These are phyloP conservation scores for Solenopsis invicta DNA, from an alignment of 1,140 invertebrate genomes.

Conservation along the genomic window DNA sequence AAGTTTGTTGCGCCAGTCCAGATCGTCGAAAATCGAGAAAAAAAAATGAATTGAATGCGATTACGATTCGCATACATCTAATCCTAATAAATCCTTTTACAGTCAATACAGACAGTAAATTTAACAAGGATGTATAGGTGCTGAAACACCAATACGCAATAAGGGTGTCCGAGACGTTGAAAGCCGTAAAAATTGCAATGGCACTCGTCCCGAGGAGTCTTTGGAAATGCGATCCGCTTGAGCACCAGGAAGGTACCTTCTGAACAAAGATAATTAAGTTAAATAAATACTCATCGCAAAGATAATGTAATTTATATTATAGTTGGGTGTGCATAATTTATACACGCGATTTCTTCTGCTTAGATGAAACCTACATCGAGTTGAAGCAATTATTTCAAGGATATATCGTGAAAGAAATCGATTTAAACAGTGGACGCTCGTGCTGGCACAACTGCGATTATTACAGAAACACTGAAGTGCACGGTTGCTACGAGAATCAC, in stretches of 20 bases:
- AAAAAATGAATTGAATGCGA: background rate
- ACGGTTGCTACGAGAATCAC: constrained; percentile 91
- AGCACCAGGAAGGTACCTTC: constrained; percentile 88
- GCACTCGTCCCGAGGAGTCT: constrained; percentile 89
- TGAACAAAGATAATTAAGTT: constrained; percentile 9
- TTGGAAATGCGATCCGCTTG: constrained; percentile 92
- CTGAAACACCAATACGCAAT: constrained; percentile 89
- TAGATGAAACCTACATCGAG: constrained; percentile 91
- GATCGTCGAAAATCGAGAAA: background rate
- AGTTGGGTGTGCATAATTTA: background rate
- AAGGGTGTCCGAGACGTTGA: constrained; percentile 89
- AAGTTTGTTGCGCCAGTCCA: background rate
- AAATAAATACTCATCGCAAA: background rate
- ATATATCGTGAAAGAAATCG: constrained; percentile 95
- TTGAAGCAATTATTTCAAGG: constrained; percentile 94
- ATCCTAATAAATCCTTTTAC: constrained; percentile 22
- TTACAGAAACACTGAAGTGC: constrained; percentile 90
- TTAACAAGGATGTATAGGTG: constrained; percentile 89
- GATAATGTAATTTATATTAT: background rate
- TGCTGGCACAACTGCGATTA: constrained; percentile 94
- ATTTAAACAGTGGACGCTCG: constrained; percentile 91
- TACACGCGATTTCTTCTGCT: constrained; percentile 16
- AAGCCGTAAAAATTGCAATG: constrained; percentile 90
- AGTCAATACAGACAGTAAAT: constrained; percentile 86
- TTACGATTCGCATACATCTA: background rate